phyloP scores from a whole-genome alignment of 1,140 invertebrate species.

The Coenobita brevimanus region DNA sequence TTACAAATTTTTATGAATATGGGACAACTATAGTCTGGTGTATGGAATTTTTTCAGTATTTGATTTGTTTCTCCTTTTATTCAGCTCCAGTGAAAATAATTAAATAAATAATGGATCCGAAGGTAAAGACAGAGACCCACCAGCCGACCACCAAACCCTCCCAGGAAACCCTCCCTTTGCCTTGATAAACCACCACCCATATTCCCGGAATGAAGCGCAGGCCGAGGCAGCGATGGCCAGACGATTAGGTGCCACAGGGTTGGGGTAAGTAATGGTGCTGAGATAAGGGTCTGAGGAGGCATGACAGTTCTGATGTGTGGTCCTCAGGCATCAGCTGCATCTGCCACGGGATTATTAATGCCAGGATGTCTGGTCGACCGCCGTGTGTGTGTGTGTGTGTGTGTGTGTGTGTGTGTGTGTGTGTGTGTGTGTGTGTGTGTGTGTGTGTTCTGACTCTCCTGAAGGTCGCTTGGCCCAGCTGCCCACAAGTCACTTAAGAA shows the following conservation, averaged over 20 bases:
- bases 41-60: too few relatives aligned
- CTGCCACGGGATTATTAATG: background rate
- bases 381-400: background rate
- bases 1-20: too few relatives aligned
- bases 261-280: constrained; percentile 2
- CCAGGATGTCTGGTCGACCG: background rate
- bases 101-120: too few relatives aligned
- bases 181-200: constrained; percentile 24
- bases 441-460: background rate
- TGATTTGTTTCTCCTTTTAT: too few relatives aligned
- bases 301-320: constrained; percentile 31
- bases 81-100: too few relatives aligned
- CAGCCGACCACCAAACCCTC: too few relatives aligned
- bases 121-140: too few relatives aligned
- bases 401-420: background rate
- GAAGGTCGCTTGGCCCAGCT: too few relatives aligned
- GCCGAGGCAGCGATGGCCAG: background rate
- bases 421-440: constrained; percentile 29
- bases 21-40: too few relatives aligned
- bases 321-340: constrained; percentile 11
- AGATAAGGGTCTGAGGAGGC: constrained; percentile 30
- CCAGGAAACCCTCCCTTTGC: too few relatives aligned
- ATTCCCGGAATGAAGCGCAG: constrained; percentile 19
- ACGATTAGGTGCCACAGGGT: background rate
- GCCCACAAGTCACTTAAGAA: too few relatives aligned